These are phyloP conservation scores for Catocala fraxini DNA, from an alignment of 2,888 invertebrate genomes.

Conservation along the genomic window DNA sequence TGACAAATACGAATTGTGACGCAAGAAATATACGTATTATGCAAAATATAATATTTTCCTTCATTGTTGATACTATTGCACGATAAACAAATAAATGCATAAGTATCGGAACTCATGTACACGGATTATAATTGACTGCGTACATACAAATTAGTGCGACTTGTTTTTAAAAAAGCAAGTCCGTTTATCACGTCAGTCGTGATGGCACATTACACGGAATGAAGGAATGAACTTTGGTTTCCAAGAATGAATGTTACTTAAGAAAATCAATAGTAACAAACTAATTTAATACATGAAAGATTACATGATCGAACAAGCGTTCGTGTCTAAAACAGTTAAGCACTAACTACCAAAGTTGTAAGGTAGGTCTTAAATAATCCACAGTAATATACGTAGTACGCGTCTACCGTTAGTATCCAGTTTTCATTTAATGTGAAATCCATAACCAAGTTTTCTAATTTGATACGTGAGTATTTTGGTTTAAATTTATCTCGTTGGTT, in stretches of 20 bases:
- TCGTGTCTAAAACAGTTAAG: conserved; percentile 3
- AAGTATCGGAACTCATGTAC: no score
- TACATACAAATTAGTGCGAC: no score
- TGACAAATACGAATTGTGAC: no score
- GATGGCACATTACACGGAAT: no score
- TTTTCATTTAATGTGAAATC: conserved; percentile 5
- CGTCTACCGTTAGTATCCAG: not conserved
- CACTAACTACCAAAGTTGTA: conserved; percentile 11
- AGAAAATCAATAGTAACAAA: not conserved
- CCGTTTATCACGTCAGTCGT: no score
- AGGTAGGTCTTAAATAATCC: conserved; percentile 7
- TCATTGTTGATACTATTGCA: no score
- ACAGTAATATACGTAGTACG: not conserved
- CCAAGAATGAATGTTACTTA: not conserved
- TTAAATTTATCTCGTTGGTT: not conserved
- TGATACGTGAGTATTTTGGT: not conserved
- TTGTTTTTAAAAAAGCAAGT: no score
- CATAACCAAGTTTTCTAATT: conserved; percentile 5
- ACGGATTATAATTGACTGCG: no score
- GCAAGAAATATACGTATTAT: no score
- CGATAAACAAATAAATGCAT: no score
- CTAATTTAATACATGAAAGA: not conserved
- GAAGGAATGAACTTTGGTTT: no score
- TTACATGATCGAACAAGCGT: conserved; percentile 4
- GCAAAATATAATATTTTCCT: no score